Conservation (phyloP, 2,797 vertebrate species). For the Peromyscus aztecus region DNA sequence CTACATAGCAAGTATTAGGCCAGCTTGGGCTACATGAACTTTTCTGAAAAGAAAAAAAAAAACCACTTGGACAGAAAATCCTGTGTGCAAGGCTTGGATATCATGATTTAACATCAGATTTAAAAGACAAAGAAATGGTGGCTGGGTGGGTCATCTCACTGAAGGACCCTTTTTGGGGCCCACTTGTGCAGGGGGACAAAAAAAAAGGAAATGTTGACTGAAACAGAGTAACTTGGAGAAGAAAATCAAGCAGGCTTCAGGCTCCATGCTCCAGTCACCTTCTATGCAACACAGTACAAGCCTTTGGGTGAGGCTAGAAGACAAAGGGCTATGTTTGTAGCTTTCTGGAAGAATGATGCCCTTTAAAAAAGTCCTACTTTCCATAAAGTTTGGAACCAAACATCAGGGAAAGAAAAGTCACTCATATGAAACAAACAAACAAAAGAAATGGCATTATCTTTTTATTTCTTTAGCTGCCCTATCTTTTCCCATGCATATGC, state of each 20-base stretch:
- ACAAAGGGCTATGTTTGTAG: not conserved
- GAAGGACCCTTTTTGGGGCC: not conserved
- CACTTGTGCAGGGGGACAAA: not conserved
- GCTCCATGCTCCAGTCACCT: not conserved
- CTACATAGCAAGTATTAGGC: not conserved
- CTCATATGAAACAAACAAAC: not conserved
- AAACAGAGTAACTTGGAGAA: slow-evolving; percentile 19
- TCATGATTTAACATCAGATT: not conserved
- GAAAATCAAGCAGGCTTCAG: slow-evolving; percentile 7
- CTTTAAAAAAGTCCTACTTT: slow-evolving; percentile 31
- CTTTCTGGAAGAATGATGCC: slow-evolving; percentile 43
- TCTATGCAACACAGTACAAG: not conserved
- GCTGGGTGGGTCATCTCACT: not conserved
- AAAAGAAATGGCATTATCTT: not conserved
- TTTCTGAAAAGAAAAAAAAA: slow-evolving; percentile 14
- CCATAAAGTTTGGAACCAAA: slow-evolving; percentile 30
- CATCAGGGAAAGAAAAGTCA: slow-evolving; percentile 30
- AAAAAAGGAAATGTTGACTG: slow-evolving; percentile 21
- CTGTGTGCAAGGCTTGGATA: not conserved
- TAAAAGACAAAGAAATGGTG: slow-evolving; percentile 21
- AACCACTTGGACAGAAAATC: not conserved
- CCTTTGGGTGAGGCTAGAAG: not conserved
- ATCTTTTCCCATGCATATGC: not conserved
- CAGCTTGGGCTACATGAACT: not conserved
- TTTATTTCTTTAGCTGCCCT: not conserved